phyloP scores from a whole-genome alignment of 2,113 vertebrate genomes.

The Circaetus gallicus region DNA sequence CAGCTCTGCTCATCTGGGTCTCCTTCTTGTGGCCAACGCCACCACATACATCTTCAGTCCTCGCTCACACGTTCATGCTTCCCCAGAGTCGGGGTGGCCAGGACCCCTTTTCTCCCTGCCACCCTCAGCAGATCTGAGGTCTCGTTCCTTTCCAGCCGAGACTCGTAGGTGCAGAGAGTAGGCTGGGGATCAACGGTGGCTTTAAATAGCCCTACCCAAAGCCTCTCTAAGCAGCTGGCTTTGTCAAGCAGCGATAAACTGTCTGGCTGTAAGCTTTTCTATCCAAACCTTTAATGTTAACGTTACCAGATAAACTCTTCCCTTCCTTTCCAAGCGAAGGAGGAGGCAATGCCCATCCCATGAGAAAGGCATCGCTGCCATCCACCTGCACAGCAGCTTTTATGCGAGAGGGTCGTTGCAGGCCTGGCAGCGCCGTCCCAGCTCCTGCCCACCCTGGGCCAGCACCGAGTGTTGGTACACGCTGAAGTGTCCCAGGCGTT shows the following conservation, averaged over 20 bases:
- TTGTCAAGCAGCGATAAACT: background rate
- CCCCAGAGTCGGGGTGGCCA: accelerated
- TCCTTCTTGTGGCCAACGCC: background rate
- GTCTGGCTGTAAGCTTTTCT: background rate
- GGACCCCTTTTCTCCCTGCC: background rate
- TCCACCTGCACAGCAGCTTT: background rate
- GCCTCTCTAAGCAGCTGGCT: slow-evolving; percentile 19
- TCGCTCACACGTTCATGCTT: accelerated
- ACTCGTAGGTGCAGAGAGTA: accelerated
- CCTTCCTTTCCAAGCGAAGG: background rate
- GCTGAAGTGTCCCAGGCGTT: accelerated
- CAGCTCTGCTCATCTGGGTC: background rate
- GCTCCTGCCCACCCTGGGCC: background rate
- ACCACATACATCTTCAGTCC: accelerated
- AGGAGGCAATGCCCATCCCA: background rate
- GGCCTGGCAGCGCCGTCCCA: background rate
- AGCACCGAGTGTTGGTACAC: accelerated
- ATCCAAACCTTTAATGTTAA: background rate
- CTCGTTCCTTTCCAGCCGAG: background rate
- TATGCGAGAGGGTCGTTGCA: accelerated
- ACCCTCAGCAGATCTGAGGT: background rate
- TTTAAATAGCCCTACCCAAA: slow-evolving; percentile 26
- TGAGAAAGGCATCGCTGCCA: accelerated
- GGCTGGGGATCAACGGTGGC: background rate
- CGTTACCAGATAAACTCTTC: background rate